A percentile compares a stretch with the other conserved stretches of the same genome.
Evolutionary conservation across 2,113 vertebrate genomes (phyloP).

Genomic region (Ceuthmochares aereus): DNA sequence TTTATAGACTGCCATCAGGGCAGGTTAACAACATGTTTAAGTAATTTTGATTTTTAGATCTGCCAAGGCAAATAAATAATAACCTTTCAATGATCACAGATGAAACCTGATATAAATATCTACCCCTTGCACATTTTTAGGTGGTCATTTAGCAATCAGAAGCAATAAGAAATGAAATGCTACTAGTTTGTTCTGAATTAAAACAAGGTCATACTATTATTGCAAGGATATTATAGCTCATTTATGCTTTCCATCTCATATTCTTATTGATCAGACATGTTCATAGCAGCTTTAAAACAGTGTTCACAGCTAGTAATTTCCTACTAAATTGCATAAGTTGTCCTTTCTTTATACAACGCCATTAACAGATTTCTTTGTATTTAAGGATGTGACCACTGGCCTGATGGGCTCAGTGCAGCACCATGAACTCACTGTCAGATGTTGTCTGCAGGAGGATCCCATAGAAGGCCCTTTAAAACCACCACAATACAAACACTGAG

Average conservation of each 20-base stretch:
- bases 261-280: background rate
- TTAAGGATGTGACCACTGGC: background rate
- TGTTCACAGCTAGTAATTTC: background rate
- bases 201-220: background rate
- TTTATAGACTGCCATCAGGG: background rate
- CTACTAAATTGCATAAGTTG: no score
- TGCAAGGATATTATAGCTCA: background rate
- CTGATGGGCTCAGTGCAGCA: background rate
- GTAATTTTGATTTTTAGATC: background rate
- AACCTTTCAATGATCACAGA: background rate
- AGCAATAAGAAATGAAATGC: background rate
- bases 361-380: background rate
- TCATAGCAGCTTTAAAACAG: background rate
- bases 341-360: background rate
- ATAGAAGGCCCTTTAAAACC: fast-evolving
- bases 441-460: background rate
- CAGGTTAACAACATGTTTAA: background rate
- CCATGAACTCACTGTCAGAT: background rate
- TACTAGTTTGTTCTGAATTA: background rate
- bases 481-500: fast-evolving
- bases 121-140: background rate
- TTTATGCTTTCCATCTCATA: background rate
- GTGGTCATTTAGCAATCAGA: background rate
- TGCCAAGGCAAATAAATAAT: background rate
- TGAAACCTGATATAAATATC: background rate